Conservation (phyloP, 2,797 vertebrate species). For the Artibeus lituratus region DNA sequence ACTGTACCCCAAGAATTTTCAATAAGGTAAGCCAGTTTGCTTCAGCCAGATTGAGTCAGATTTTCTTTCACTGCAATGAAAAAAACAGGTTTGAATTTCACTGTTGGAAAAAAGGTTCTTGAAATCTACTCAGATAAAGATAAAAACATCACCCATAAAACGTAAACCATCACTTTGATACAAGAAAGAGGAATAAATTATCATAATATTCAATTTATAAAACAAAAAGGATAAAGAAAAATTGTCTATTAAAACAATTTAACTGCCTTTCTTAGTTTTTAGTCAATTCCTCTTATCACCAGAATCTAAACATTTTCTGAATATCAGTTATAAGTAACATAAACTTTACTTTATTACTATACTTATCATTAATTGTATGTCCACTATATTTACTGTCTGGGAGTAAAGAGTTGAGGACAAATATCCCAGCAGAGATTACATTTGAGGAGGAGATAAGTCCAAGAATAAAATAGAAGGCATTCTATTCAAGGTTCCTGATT, state of each 20-base stretch:
- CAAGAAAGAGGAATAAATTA: neutral
- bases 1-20: neutral
- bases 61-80: neutral
- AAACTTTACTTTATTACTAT: neutral
- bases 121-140: neutral
- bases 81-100: neutral
- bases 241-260: neutral
- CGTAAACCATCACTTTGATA: neutral
- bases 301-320: neutral
- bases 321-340: neutral
- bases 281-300: neutral
- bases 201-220: neutral
- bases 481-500: neutral
- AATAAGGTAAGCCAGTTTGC: neutral
- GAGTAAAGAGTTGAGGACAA: neutral
- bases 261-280: neutral
- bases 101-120: neutral
- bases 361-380: neutral
- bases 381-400: neutral
- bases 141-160: neutral
- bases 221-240: neutral
- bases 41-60: neutral
- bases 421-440: neutral
- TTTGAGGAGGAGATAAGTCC: neutral
- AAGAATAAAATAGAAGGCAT: neutral